Evolutionary conservation across 2,113 vertebrate species (phyloP), one percentile per base, ranked within the genome.

Genomic region (Eidolon helvum): DNA sequence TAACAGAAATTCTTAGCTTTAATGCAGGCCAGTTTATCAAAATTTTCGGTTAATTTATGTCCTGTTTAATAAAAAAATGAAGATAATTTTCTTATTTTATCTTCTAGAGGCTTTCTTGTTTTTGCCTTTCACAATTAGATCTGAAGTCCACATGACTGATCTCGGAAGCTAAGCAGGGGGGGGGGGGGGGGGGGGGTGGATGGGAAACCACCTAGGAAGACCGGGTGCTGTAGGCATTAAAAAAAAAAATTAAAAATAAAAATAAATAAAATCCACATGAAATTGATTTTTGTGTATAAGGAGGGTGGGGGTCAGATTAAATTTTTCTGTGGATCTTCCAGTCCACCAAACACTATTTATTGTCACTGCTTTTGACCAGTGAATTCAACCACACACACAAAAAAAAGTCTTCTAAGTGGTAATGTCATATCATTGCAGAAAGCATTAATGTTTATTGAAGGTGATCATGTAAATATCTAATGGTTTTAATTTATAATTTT

Each of bases 361-460:
- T 94, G 57, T 80, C 57, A 91, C 12, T 59, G 53, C n/a, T 74
- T 85, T 96, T 80, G 38, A 66, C 53, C 38, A 90, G 10, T 30
- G 38, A 85, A 43, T 69, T 35, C 59, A 78, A 55, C 24, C 50
- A 74, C 21, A 5, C 43, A 43, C 7, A 30, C 10, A 33, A 65
- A n/a, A 33, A 10, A 65, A 65, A 84, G 59, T 61, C 57, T 96
- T 28, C 61, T 45, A 78, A 77, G 55, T 65, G 85, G 61, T 61
- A 35, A 57, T 66, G 5, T 48, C 22, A 48, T 69, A 53, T 24
- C 35, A 16, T n/a, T 53, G 80, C 59, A 66, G 10, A 95, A 50
- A 91, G 38, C 30, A 24, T 83, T 95, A 61, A 26, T 88, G 19
- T 77, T 94, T 97, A 53, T 63, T 90, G 38, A 90, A 82, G 38